A percentile compares a stretch with the other conserved stretches of the same genome.
phyloP scores from a whole-genome alignment of 1,140 invertebrate genomes.

The Procambarus clarkii region DNA sequence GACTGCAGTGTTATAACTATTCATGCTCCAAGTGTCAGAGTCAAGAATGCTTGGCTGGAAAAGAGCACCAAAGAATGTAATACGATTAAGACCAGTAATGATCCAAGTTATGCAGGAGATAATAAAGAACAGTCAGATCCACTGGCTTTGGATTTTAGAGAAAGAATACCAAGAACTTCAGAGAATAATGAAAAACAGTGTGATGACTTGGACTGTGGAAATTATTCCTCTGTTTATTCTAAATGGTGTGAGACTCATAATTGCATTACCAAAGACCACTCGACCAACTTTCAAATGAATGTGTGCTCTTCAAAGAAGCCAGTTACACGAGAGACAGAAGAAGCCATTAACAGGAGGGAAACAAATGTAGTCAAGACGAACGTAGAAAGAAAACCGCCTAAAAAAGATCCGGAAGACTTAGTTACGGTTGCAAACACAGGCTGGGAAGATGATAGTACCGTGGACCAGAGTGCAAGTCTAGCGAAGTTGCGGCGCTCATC shows the following conservation, averaged over 20 bases:
- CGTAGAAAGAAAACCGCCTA: background rate
- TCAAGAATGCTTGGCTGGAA: slow-evolving; percentile 6
- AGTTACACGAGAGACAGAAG: background rate
- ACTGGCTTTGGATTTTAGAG: background rate
- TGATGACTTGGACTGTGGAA: background rate
- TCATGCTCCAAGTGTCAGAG: background rate
- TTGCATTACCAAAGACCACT: background rate
- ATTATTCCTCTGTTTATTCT: slow-evolving; percentile 12
- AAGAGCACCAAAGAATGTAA: background rate
- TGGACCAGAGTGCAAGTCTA: background rate
- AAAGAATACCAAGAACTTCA: background rate
- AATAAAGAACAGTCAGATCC: background rate
- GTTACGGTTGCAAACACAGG: background rate
- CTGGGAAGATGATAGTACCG: background rate
- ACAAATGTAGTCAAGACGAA: background rate
- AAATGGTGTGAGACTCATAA: slow-evolving; percentile 15
- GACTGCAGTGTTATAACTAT: slow-evolving; percentile 21
- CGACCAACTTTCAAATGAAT: background rate
- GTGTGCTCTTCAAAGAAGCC: background rate
- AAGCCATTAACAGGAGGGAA: background rate
- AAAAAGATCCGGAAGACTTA: background rate
- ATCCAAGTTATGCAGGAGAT: background rate
- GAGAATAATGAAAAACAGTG: background rate
- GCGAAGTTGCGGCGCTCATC: slow-evolving; percentile 19
- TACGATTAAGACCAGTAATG: background rate